Evolutionary conservation across 2,797 vertebrate genomes (phyloP).

Genomic region (Anguilla marmorata): DNA sequence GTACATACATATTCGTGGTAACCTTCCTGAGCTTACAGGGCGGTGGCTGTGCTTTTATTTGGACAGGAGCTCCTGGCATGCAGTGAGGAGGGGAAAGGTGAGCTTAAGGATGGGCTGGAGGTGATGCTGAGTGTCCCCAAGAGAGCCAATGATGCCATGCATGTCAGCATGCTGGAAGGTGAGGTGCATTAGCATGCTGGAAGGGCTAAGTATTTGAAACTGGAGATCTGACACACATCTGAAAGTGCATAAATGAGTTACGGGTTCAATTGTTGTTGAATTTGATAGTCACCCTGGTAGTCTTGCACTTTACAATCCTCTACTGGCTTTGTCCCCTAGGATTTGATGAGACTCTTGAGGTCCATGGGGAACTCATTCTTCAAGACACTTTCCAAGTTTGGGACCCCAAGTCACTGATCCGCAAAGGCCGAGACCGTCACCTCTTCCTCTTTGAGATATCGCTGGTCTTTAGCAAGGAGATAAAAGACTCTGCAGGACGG

Average conservation of each 20-base stretch:
- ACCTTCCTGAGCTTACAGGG: neutral
- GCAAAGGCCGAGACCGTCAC: slow-evolving; percentile 94
- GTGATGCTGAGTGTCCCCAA: slow-evolving; percentile 98
- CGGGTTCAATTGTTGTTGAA: neutral
- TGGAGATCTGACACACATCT: neutral
- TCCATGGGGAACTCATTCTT: slow-evolving; percentile 94
- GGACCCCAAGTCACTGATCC: slow-evolving; percentile 97
- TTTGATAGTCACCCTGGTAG: neutral
- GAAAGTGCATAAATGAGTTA: neutral
- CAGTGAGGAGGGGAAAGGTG: slow-evolving; percentile 96
- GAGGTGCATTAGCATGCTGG: slow-evolving; percentile 39
- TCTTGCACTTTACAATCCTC: neutral
- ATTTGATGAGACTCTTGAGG: slow-evolving; percentile 94
- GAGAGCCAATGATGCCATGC: slow-evolving; percentile 97
- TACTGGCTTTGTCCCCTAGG: slow-evolving; percentile 65
- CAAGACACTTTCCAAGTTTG: slow-evolving; percentile 98
- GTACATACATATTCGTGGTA: neutral
- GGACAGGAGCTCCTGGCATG: slow-evolving; percentile 89
- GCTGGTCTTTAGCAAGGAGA: slow-evolving; percentile 97
- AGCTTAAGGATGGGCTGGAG: slow-evolving; percentile 95
- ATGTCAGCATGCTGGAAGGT: slow-evolving; percentile 99
- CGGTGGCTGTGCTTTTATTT: slow-evolving; percentile 38
- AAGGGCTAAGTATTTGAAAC: neutral
- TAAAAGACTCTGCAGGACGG: slow-evolving; percentile 94
- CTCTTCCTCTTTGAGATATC: slow-evolving; percentile 98